These are phyloP conservation scores for Carassius carassius DNA, from an alignment of 2,113 vertebrate genomes.

Conservation along the genomic window DNA sequence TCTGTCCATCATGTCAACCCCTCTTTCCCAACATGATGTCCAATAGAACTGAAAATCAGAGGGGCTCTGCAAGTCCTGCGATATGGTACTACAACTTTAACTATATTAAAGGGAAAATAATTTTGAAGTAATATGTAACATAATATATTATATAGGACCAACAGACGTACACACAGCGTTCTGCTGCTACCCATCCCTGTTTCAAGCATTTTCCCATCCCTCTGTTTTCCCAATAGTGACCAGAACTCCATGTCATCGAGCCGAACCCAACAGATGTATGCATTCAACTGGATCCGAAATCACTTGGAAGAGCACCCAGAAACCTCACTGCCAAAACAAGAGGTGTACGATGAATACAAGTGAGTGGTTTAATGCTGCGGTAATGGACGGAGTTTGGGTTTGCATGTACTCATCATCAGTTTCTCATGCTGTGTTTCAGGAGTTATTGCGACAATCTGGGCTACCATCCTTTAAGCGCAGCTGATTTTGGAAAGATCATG, in stretches of 20 bases:
- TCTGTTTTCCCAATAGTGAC: conserved; percentile 77
- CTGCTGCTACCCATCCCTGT: background rate
- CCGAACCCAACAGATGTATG: conserved; percentile 97
- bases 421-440: conserved; percentile 74
- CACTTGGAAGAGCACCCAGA: conserved; percentile 97
- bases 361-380: conserved; percentile 71
- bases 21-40: conserved; percentile 71
- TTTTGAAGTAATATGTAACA: conserved; percentile 29
- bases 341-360: conserved; percentile 99
- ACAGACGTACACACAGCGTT: conserved; percentile 8
- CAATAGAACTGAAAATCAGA: conserved; percentile 78
- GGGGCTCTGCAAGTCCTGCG: conserved; percentile 76
- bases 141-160: conserved; percentile 32
- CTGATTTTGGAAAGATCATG: conserved; percentile 99
- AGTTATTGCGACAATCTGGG: conserved; percentile 99
- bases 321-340: conserved; percentile 98
- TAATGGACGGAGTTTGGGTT: background rate
- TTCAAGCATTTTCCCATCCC: background rate
- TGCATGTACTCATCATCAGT: background rate
- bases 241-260: conserved; percentile 97
- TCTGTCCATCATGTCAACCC: conserved; percentile 74
- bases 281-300: conserved; percentile 98
- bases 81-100: conserved; percentile 75
- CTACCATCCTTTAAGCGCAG: conserved; percentile 98
- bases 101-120: conserved; percentile 66